phyloP scores from a whole-genome alignment of 2,888 invertebrate genomes.

The Rhamphomyia laevipes region DNA sequence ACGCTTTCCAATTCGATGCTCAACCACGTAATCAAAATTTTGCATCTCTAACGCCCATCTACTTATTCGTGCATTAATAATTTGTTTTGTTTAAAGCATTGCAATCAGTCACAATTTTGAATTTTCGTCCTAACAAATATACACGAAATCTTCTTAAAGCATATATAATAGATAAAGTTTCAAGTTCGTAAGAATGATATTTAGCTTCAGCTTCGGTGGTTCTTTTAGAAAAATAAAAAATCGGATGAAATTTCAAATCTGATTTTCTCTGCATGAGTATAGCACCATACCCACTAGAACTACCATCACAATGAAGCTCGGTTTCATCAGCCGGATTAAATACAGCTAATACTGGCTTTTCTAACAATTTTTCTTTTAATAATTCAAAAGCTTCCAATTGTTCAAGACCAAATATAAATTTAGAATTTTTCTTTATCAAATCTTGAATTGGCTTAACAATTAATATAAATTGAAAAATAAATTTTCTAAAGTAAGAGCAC shows the following conservation, averaged over 20 bases:
- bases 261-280: slow-evolving; percentile 20
- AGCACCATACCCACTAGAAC: slow-evolving; percentile 20
- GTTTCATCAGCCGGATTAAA: slow-evolving; percentile 21
- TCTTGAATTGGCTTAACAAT: slow-evolving; percentile 9
- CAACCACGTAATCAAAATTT: slow-evolving; percentile 6
- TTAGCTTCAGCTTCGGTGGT: slow-evolving; percentile 17
- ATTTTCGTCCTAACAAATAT: slow-evolving; percentile 7
- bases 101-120: slow-evolving; percentile 10
- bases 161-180: slow-evolving; percentile 21
- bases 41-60: slow-evolving; percentile 2
- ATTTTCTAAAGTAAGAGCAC: no score
- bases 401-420: slow-evolving; percentile 8
- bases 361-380: slow-evolving; percentile 8
- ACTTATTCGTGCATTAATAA: slow-evolving; percentile 8
- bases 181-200: slow-evolving; percentile 24
- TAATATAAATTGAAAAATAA: no score
- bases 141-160: slow-evolving; percentile 16
- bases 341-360: slow-evolving; percentile 20
- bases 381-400: slow-evolving; percentile 8
- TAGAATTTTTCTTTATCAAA: slow-evolving; percentile 4
- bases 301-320: slow-evolving; percentile 26
- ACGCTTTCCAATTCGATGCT: neutral
- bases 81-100: slow-evolving; percentile 8
- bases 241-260: slow-evolving; percentile 21
- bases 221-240: slow-evolving; percentile 25